phyloP scores from a whole-genome alignment of 1,140 invertebrate genomes.

The Vanessa tameamea region DNA sequence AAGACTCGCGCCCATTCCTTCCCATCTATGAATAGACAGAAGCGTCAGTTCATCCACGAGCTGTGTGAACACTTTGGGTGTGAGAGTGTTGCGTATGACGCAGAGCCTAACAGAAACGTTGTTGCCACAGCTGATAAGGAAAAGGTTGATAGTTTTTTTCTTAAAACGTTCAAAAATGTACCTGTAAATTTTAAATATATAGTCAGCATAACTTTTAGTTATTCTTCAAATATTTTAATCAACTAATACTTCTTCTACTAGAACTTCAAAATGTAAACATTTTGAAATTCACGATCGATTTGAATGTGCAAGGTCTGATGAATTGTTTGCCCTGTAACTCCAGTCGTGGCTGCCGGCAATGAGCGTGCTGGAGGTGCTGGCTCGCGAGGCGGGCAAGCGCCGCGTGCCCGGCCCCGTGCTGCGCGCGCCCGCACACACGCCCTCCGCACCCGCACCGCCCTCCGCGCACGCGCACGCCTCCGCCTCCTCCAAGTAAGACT shows the following conservation, averaged over 20 bases:
- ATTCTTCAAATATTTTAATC: too few relatives aligned
- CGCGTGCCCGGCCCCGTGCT: slow-evolving; percentile 87
- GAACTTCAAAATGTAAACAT: too few relatives aligned
- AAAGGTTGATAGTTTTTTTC: slow-evolving; percentile 80
- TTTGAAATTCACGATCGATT: too few relatives aligned
- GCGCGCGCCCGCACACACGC: slow-evolving; percentile 43
- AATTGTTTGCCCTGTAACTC: neutral
- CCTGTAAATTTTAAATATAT: neutral
- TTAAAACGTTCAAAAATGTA: neutral
- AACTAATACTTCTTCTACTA: too few relatives aligned
- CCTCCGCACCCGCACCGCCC: slow-evolving; percentile 20
- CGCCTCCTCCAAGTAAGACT: slow-evolving; percentile 43
- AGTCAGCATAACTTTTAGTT: too few relatives aligned
- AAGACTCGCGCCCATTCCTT: slow-evolving; percentile 94
- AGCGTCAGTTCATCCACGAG: slow-evolving; percentile 95
- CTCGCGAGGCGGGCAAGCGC: slow-evolving; percentile 88
- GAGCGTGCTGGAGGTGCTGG: slow-evolving; percentile 89
- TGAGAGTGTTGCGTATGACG: slow-evolving; percentile 95
- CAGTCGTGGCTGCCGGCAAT: slow-evolving; percentile 93
- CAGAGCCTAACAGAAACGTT: slow-evolving; percentile 96
- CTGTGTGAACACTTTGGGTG: slow-evolving; percentile 97
- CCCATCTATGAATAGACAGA: slow-evolving; percentile 95
- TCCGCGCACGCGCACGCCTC: slow-evolving; percentile 10
- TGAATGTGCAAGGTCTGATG: too few relatives aligned
- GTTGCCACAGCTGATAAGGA: slow-evolving; percentile 94